Conservation (phyloP, 2,888 invertebrate species). For the Pseudanteris insignis region DNA sequence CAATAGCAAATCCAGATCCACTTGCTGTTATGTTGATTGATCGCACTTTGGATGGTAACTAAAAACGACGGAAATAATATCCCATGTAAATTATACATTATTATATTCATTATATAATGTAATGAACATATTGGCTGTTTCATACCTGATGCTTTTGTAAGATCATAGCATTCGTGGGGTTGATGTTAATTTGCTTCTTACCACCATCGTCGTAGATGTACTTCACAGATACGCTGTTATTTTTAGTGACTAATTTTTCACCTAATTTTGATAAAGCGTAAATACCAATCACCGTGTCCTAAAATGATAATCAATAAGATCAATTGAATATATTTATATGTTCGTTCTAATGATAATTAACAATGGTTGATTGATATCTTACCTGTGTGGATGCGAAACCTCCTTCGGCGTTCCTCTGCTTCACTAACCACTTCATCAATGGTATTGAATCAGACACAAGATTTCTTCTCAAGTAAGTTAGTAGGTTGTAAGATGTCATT, state of each 20-base stretch:
- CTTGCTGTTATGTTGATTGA: slow-evolving; percentile 78
- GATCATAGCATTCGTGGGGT: slow-evolving; percentile 80
- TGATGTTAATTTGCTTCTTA: slow-evolving; percentile 74
- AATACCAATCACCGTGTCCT: slow-evolving; percentile 81
- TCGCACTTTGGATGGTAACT: slow-evolving; percentile 70
- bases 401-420: slow-evolving; percentile 76
- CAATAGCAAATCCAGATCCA: slow-evolving; percentile 82
- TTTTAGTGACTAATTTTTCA: slow-evolving; percentile 69
- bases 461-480: slow-evolving; percentile 72
- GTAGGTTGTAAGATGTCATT: slow-evolving; percentile 87
- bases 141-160: slow-evolving; percentile 83
- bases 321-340: too few relatives aligned
- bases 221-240: slow-evolving; percentile 69
- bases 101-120: too few relatives aligned
- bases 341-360: too few relatives aligned
- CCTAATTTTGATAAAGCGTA: slow-evolving; percentile 76
- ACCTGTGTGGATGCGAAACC: slow-evolving; percentile 78
- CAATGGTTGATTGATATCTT: neutral
- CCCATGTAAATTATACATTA: too few relatives aligned
- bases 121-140: too few relatives aligned
- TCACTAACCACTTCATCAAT: slow-evolving; percentile 77
- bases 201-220: slow-evolving; percentile 70
- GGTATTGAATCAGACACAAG: slow-evolving; percentile 70
- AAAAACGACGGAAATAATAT: slow-evolving; percentile 39
- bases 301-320: slow-evolving; percentile 1